A percentile compares a stretch with the other conserved stretches of the same genome.
Conservation (phyloP, 1,140 invertebrate genomes). For the Goniozus legneri region DNA sequence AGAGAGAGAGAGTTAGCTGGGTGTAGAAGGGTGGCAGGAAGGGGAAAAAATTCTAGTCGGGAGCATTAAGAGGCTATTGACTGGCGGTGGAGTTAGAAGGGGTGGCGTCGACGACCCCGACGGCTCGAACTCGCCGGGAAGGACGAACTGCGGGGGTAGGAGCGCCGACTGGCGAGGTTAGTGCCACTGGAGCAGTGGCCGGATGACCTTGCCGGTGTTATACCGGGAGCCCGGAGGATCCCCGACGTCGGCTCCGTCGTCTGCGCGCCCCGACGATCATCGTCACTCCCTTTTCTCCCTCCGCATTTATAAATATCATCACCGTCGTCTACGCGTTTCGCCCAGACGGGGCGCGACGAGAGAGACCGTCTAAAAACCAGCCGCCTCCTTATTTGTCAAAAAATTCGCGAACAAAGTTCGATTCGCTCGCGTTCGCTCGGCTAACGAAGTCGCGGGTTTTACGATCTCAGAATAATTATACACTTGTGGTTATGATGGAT, state of each 20-base stretch:
- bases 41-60: constrained; percentile 11
- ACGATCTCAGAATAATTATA: too few relatives aligned
- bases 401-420: too few relatives aligned
- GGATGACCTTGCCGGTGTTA: constrained; percentile 50
- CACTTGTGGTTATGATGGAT: too few relatives aligned
- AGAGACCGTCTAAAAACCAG: too few relatives aligned
- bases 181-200: constrained; percentile 45
- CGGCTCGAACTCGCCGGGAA: too few relatives aligned
- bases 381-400: too few relatives aligned
- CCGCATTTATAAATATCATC: constrained; percentile 45
- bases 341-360: constrained; percentile 4
- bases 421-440: too few relatives aligned
- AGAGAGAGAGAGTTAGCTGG: too few relatives aligned
- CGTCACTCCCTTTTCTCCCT: constrained; percentile 19
- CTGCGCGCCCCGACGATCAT: background rate
- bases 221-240: constrained; percentile 29
- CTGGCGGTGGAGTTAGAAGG: constrained; percentile 5
- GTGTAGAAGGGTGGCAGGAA: background rate
- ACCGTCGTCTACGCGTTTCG: constrained; percentile 19
- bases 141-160: too few relatives aligned
- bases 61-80: too few relatives aligned
- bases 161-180: too few relatives aligned
- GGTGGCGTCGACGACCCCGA: constrained; percentile 9
- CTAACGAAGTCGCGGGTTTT: too few relatives aligned
- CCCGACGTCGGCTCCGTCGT: constrained; percentile 12